Evolutionary conservation across 2,888 invertebrate species (phyloP), one percentile per base, ranked within the genome.

Genomic region (Torymus tubicola): DNA sequence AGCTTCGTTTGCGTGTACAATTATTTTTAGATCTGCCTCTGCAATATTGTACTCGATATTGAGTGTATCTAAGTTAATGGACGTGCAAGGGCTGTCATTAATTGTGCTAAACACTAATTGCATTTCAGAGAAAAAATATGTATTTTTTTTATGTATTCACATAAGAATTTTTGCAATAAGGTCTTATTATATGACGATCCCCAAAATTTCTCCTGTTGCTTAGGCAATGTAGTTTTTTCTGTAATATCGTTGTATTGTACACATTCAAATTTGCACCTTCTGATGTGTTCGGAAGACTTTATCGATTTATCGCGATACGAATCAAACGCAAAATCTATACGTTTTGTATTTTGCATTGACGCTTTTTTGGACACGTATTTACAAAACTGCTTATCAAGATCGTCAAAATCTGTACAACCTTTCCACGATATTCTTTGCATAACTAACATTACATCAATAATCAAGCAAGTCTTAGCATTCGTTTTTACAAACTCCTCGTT

Each of bases 11-110:
- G 55, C 55, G n/a, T 69, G 57, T 14, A 55, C 2, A 5, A 69
- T 55, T 55, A 69, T 55, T 69, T 69, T 69, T 21, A 69, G 21
- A 31, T 69, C 69, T n/a, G 69, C 69, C n/a, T 69, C 69, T 69
- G 55, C 68, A n/a, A 76, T 58, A 24, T 67, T 16, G 16, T 13
- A 58, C 13, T 73, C 52, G 18, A 55, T 2, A 21, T 53, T 63
- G 52, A 2, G 3, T 53, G 63, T 8, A n/a, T n/a, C 2, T n/a
- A 8, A 58, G n/a, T 58, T 12, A n/a, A 2, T 73, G 21, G 4
- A 14, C 3, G 14, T 57, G 11, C 52, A 55, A 50, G 63, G 8
- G 21, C 2, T 21, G 11, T 75, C 21, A 67, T 67, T 75, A 5
- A 75, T 67, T 16, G 75, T 67, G 21, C 75, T 75, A 52, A 24